Evolutionary conservation across 2,797 vertebrate genomes (phyloP).

Genomic region (Poecilia picta): DNA sequence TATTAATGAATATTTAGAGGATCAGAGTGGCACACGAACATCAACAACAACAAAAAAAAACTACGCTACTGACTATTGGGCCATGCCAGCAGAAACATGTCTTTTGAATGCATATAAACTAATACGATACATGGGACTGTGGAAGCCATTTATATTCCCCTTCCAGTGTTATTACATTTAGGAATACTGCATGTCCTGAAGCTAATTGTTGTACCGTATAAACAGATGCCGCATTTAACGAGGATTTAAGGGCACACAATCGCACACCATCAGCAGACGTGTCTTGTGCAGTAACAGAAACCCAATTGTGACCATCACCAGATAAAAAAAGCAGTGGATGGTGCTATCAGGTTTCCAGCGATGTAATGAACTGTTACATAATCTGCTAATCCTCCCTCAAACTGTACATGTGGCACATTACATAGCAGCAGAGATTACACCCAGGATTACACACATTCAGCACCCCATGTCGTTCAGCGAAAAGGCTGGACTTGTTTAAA

Average conservation of each 20-base stretch:
- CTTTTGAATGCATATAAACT: not conserved
- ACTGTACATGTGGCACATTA: conserved; percentile 33
- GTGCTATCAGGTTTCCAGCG: conserved; percentile 46
- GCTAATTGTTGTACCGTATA: conserved; percentile 22
- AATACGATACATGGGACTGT: not conserved
- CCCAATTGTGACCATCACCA: conserved; percentile 43
- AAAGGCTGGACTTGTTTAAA: conserved; percentile 29
- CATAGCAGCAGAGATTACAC: conserved; percentile 25
- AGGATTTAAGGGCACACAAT: conserved; percentile 8
- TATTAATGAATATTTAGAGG: not conserved
- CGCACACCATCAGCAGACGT: conserved; percentile 20
- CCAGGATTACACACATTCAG: conserved; percentile 39
- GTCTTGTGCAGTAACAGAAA: conserved; percentile 58
- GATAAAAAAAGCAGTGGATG: conserved; percentile 52
- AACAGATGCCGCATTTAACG: not conserved
- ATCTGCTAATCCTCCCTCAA: conserved; percentile 57
- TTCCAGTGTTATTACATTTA: conserved; percentile 3
- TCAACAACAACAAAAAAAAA: not conserved
- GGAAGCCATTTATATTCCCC: conserved; percentile 14
- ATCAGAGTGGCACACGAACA: not conserved
- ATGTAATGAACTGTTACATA: conserved; percentile 61
- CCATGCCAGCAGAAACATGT: not conserved
- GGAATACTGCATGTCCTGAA: conserved; percentile 1
- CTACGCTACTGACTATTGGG: not conserved
- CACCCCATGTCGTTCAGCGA: conserved; percentile 16